Evolutionary conservation across 2,797 vertebrate species (phyloP), one percentile per base, ranked within the genome.

Genomic region (Acanthornis magna): DNA sequence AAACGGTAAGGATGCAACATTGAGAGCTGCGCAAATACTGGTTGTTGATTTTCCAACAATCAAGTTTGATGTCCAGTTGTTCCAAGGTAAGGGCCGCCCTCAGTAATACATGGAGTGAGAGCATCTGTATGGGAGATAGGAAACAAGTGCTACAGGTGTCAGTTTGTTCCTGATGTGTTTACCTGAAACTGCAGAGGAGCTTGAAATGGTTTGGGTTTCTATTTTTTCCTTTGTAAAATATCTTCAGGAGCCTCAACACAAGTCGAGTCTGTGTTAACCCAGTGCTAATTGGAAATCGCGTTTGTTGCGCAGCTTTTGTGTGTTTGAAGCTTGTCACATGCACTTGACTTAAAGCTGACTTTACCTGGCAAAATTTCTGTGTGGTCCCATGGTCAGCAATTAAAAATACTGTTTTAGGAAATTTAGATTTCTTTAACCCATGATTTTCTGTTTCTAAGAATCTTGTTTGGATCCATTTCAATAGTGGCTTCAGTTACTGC

Each of bases 41-140:
- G 60, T 93, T 95, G 96, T 96, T 97, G 97, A 96, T 97, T 95
- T 92, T 93, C 88, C 93, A 96, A 72, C 91, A 75, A 60, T 47
- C 92, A 43, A 2, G 29, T 81, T 50, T 78, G 87, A 83, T 34
- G 87, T 94, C 67, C 5, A 4, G 25, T 80, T 40, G 71, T 95
- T 77, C 72, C 74, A 51, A 86, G 73, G 48, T 47, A 54, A 91
- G 85, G 60, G 60, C 88, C 5, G 0, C 60, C 58, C 74, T 75
- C 70, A 48, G 78, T 81, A 68, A 54, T 9, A 8, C 1, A 10
- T 61, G 85, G 89, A 63, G 66, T 43, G 74, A 74, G 75, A 82
- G 80, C 58, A 66, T 73, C 66, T 1, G 0, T 88, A 9, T 13
- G 45, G 67, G 61, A 94, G 58, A 74, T 7, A 25, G 83, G 54